Evolutionary conservation across 2,113 vertebrate species (phyloP).

Genomic region (Protomyctophum bolini): DNA sequence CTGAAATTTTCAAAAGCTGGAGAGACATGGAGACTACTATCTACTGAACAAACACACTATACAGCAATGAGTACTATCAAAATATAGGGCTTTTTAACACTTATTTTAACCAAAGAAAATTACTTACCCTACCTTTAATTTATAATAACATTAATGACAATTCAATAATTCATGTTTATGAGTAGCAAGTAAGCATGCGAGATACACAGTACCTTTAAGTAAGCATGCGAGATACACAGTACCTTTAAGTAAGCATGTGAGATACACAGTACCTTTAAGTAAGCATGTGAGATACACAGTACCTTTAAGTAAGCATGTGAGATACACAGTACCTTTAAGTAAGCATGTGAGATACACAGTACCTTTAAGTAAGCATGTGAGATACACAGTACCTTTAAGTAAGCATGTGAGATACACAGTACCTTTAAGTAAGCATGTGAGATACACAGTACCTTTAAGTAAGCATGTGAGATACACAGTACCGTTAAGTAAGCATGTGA

Average conservation of each 20-base stretch:
- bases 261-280: conserved; percentile 82
- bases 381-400: conserved; percentile 82
- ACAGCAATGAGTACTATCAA: no score
- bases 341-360: neutral
- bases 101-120: no score
- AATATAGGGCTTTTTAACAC: no score
- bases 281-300: neutral
- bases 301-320: conserved; percentile 82
- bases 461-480: neutral
- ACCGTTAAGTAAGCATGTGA: conserved; percentile 76
- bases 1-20: no score
- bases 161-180: no score
- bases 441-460: conserved; percentile 82
- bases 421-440: conserved; percentile 82
- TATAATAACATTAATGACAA: no score
- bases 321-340: conserved; percentile 82
- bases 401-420: neutral
- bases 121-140: no score
- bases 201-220: conserved; percentile 82
- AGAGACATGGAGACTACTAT: no score
- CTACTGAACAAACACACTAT: no score
- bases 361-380: conserved; percentile 82
- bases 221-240: neutral
- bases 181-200: neutral
- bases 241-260: conserved; percentile 82